Conservation (phyloP, 2,888 invertebrate genomes). For the Latrodectus hesperus region DNA sequence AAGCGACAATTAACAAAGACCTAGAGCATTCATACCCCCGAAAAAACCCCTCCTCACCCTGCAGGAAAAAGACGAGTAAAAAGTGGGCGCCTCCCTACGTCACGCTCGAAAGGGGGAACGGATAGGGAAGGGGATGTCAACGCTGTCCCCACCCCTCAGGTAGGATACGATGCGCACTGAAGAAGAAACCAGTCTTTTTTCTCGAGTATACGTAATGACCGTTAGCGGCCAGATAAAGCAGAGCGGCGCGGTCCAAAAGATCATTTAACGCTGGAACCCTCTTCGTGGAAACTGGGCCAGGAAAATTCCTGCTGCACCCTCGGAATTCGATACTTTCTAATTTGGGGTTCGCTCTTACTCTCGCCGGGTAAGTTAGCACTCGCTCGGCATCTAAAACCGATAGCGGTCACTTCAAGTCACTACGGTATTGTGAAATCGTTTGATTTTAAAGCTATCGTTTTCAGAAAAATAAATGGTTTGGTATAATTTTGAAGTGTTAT, state of each 20-base stretch:
- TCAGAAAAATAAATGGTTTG: not conserved
- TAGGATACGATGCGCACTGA: slow-evolving; percentile 2
- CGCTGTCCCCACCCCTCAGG: slow-evolving; percentile 24
- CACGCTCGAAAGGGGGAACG: slow-evolving; percentile 21
- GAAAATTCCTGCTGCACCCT: not conserved
- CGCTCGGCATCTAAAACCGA: not conserved
- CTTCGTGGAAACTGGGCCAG: slow-evolving; percentile 54
- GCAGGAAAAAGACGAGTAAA: slow-evolving; percentile 39
- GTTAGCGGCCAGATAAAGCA: slow-evolving; percentile 61
- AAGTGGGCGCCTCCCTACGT: slow-evolving; percentile 48
- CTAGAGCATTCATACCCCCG: slow-evolving; percentile 19
- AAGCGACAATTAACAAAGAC: slow-evolving; percentile 46
- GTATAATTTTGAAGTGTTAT: no score
- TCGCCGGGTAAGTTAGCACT: not conserved
- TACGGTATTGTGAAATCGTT: not conserved
- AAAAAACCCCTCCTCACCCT: slow-evolving; percentile 41
- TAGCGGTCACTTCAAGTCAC: no score
- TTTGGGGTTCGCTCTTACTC: not conserved
- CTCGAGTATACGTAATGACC: slow-evolving; percentile 59
- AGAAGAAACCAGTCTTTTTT: slow-evolving; percentile 60
- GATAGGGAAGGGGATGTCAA: not conserved
- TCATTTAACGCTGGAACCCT: slow-evolving; percentile 39
- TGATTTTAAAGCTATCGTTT: not conserved
- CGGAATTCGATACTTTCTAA: slow-evolving; percentile 48
- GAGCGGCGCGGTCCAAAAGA: slow-evolving; percentile 49